Percentiles rank a stretch among this genome's conserved stretches.
Evolutionary conservation across 1,140 invertebrate species (phyloP).

Genomic region (Aphis craccivora): DNA sequence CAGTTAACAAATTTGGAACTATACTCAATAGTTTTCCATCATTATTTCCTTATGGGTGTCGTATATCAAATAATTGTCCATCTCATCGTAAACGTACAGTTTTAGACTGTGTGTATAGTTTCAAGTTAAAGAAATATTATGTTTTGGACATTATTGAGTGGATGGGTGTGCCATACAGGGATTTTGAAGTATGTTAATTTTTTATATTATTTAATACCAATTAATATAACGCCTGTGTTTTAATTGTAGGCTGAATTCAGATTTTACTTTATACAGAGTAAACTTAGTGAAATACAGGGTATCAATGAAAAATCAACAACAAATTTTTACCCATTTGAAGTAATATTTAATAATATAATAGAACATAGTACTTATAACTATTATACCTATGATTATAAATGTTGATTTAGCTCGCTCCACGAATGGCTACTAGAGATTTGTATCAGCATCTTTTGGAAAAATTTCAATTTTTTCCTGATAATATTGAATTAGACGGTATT

Average conservation of each 20-base stretch:
- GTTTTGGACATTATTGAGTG: conserved; percentile 84
- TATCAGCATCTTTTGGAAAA: conserved; percentile 8
- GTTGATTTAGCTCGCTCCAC: conserved; percentile 28
- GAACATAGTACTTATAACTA: neutral
- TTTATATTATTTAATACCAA: neutral
- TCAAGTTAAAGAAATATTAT: conserved; percentile 73
- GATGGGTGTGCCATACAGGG: conserved; percentile 76
- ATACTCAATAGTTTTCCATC: conserved; percentile 71
- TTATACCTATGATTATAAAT: neutral
- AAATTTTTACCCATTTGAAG: conserved; percentile 69
- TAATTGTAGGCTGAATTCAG: conserved; percentile 76
- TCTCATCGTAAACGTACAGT: conserved; percentile 66
- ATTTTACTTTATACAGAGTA: conserved; percentile 77
- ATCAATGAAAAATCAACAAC: conserved; percentile 62
- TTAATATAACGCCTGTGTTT: conserved; percentile 59
- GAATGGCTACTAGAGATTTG: conserved; percentile 45
- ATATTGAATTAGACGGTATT: conserved; percentile 71
- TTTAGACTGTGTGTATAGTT: conserved; percentile 82
- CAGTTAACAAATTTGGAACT: conserved; percentile 75
- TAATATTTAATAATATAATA: neutral
- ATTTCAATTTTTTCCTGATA: conserved; percentile 27
- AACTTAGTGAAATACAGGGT: conserved; percentile 71
- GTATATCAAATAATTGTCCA: neutral
- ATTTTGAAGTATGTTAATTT: conserved; percentile 75
- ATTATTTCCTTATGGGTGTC: conserved; percentile 78